Evolutionary conservation across 2,888 invertebrate species (phyloP).

Genomic region (Xylocampa areola): DNA sequence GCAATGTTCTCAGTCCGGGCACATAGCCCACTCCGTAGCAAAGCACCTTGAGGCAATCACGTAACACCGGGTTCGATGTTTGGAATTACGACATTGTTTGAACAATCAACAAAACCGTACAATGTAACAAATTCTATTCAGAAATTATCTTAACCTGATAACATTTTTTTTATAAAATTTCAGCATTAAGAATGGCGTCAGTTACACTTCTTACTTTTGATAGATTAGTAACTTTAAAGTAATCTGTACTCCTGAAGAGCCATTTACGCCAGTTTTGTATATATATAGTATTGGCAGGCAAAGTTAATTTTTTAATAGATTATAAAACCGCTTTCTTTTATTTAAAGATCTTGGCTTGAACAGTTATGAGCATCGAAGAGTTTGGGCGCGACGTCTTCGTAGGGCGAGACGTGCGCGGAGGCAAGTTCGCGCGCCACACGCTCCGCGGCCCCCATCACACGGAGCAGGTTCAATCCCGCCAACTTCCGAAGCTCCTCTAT

Average conservation of each 20-base stretch:
- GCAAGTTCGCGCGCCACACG: constrained; percentile 93
- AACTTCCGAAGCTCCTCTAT: constrained; percentile 94
- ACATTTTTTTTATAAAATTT: no score
- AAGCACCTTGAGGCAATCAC: not conserved
- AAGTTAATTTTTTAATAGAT: constrained; percentile 28
- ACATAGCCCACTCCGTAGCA: not conserved
- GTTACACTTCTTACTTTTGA: no score
- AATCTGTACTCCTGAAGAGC: no score
- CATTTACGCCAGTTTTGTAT: no score
- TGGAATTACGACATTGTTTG: constrained; percentile 8
- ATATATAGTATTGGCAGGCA: not conserved
- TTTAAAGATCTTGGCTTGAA: constrained; percentile 90
- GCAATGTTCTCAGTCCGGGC: not conserved
- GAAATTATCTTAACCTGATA: constrained; percentile 35
- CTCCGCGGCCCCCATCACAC: constrained; percentile 93
- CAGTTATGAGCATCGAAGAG: constrained; percentile 91
- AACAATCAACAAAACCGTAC: constrained; percentile 18
- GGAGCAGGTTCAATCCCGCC: constrained; percentile 93
- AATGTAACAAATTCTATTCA: constrained; percentile 22
- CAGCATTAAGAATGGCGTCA: no score
- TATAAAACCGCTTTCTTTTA: constrained; percentile 6
- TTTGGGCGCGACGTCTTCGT: constrained; percentile 92
- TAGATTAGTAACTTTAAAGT: no score
- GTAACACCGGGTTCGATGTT: constrained; percentile 41
- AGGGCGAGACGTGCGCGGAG: constrained; percentile 92